Evolutionary conservation across 2,888 invertebrate species (phyloP).

Genomic region (Drosophila meridiana): DNA sequence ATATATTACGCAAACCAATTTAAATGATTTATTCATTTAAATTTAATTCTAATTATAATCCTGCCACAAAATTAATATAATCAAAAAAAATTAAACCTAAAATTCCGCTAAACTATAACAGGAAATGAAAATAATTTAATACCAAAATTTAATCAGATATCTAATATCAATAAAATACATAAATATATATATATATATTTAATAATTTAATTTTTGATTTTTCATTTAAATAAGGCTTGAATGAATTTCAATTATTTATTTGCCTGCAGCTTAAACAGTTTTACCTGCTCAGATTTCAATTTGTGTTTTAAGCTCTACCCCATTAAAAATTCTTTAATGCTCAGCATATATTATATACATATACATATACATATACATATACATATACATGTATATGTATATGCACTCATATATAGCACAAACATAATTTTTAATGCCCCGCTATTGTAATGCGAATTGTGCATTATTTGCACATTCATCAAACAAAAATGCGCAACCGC

Average conservation of each 20-base stretch:
- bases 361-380: slow-evolving; percentile 2
- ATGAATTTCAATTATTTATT: slow-evolving; percentile 24
- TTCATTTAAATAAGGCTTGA: slow-evolving; percentile 16
- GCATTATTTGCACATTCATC: slow-evolving; percentile 55
- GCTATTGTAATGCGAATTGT: slow-evolving; percentile 40
- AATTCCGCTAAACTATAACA: no score
- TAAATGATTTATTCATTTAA: no score
- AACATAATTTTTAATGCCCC: slow-evolving; percentile 6
- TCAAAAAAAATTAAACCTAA: background rate
- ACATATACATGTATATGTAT: background rate
- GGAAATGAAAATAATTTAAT: no score
- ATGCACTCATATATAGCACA: background rate
- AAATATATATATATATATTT: background rate
- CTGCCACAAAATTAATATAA: background rate
- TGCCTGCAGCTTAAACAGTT: slow-evolving; percentile 17
- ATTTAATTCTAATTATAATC: no score
- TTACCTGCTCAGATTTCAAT: slow-evolving; percentile 14
- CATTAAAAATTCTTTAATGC: background rate
- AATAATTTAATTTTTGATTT: slow-evolving; percentile 2
- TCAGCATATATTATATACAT: background rate
- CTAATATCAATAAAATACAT: background rate
- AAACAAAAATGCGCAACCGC: slow-evolving; percentile 44
- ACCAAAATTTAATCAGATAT: background rate
- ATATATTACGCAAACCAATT: background rate
- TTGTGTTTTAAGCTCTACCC: slow-evolving; percentile 6